Conservation (phyloP, 2,113 vertebrate genomes). For the Xenotilapia flavipinnis region DNA sequence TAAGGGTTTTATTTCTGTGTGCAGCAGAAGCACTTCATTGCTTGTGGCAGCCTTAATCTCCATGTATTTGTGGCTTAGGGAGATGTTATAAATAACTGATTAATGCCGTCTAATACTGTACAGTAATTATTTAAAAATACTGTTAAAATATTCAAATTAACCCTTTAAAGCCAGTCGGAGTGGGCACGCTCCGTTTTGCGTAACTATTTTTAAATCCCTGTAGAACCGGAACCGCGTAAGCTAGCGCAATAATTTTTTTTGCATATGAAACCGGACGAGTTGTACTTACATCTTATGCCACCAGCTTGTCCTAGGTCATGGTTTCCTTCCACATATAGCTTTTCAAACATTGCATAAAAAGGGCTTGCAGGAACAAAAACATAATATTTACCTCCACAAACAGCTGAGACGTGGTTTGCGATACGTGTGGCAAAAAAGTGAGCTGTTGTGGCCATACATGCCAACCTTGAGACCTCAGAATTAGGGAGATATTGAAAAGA, state of each 20-base stretch:
- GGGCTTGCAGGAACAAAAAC: background rate
- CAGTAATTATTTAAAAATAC: background rate
- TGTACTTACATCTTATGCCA: background rate
- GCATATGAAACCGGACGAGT: background rate
- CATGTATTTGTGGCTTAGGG: background rate
- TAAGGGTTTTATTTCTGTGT: background rate
- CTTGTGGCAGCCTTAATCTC: background rate
- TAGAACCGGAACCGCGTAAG: background rate
- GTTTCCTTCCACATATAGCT: background rate
- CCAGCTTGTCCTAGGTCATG: background rate
- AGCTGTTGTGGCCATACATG: too few species aligned
- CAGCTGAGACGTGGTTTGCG: too few species aligned
- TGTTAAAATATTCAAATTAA: background rate
- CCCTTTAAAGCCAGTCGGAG: background rate
- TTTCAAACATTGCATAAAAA: background rate
- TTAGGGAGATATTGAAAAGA: too few species aligned
- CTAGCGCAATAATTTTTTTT: background rate
- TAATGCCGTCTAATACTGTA: background rate
- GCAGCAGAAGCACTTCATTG: background rate
- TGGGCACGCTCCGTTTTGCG: background rate
- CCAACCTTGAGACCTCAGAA: too few species aligned
- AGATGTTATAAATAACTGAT: constrained; percentile 11
- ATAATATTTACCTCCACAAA: background rate
- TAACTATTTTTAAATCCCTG: background rate
- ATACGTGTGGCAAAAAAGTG: too few species aligned